These are phyloP conservation scores for Sterrhoptilus dennistouni DNA, from an alignment of 2,113 vertebrate genomes.

Conservation along the genomic window DNA sequence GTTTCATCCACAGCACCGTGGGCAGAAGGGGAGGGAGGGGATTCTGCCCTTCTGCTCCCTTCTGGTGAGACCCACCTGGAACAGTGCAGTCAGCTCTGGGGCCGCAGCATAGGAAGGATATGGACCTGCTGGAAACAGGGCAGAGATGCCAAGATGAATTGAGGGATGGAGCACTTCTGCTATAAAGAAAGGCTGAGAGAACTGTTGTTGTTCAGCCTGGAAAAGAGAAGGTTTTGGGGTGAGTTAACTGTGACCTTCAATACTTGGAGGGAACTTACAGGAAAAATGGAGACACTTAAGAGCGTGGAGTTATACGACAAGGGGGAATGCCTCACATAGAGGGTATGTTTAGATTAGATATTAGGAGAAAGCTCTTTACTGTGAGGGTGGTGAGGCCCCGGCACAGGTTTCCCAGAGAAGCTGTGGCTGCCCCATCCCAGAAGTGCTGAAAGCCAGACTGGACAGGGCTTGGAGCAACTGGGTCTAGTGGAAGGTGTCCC, in stretches of 20 bases:
- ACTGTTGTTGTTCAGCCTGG: neutral
- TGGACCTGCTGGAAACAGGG: neutral
- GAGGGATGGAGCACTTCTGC: neutral
- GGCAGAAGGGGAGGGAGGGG: neutral
- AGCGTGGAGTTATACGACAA: rapidly evolving
- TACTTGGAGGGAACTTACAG: neutral
- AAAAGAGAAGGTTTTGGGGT: neutral
- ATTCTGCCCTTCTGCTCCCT: neutral
- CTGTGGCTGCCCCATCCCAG: neutral
- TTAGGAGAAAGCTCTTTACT: neutral
- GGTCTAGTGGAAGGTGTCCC: neutral
- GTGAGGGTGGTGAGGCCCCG: neutral
- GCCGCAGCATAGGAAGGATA: neutral
- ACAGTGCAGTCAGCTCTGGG: neutral
- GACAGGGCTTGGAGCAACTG: neutral
- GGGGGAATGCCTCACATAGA: neutral
- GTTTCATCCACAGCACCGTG: neutral
- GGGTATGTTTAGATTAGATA: neutral
- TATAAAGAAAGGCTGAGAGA: neutral
- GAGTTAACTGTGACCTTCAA: neutral
- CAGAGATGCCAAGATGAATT: neutral
- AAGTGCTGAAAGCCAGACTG: neutral
- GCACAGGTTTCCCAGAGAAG: neutral
- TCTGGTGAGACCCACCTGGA: neutral
- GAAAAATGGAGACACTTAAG: neutral